Evolutionary conservation across 2,888 invertebrate species (phyloP), one percentile per base, ranked within the genome.

Genomic region (Stenurella melanura): DNA sequence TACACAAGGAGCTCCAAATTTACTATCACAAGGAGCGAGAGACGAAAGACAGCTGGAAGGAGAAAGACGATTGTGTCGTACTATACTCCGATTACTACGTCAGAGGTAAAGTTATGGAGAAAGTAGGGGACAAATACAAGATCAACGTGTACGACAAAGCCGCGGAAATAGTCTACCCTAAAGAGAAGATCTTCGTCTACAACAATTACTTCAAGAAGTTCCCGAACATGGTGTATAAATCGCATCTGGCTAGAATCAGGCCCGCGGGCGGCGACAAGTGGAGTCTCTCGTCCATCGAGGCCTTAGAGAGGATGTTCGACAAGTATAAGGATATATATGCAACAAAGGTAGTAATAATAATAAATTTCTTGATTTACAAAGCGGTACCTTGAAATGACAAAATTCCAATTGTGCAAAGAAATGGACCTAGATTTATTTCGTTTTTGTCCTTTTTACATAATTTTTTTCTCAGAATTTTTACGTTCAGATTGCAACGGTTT

Each of bases 91-190:
- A 91, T 56, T 90, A 91, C 42, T 96, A 94, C 93, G 93, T 93
- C 80, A 92, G 97, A 5, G 93, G 90, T 0, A 88, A 91, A 42
- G 90, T 93, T 18, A 83, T 91, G 0, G 85, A 91, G 0, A 88
- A 90, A 71, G 68, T 91, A 0, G 86, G 88, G 6, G 87, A 88
- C 0, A 87, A 87, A 12, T 89, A 87, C 4, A 90, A 90, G 78
- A 92, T 96, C 0, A 93, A 92, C 78, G 91, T 95, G 58, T 91
- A 93, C 17, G 96, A 97, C 85, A 92, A 93, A 79, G 93, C 93
- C 0, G 89, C 90, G 63, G 89, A 90, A 1, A 92, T 92, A 80
- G 89, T 89, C 0, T 90, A 80, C 7, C 61, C 81, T 0, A 9
- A 56, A 10, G 76, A 81, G 5, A 78, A 80, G 17, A 79, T 85